Evolutionary conservation across 2,113 vertebrate genomes (phyloP), one percentile per base, ranked within the genome.

Genomic region (Guaruba guarouba): DNA sequence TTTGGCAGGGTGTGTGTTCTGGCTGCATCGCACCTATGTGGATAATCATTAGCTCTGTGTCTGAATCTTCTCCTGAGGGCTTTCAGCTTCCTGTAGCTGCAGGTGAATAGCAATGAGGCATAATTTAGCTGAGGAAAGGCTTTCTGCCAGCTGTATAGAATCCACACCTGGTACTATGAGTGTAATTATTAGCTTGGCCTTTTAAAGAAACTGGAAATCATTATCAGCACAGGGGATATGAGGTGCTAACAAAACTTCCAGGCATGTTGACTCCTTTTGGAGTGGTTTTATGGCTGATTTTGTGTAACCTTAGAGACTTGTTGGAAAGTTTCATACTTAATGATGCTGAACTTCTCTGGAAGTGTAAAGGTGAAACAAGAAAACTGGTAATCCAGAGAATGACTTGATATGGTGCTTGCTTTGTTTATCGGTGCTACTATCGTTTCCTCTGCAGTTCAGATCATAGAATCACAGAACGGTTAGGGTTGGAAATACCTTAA

Each of bases 161-260:
- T 89, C 63, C 64, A 87, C 67, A 91, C 48, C 64, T 57, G 89
- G 69, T 92, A 41, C 54, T 79, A 11, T 0, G 39, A 31, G 87
- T 96, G 92, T 95, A 80, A 97, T 96, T 91, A 94, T 97, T 95
- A 92, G 92, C 82, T 48, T 69, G 67, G 94, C 92, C 89, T 96
- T 96, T 90, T 61, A 49, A 68, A 74, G 43, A 9, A 85, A 73
- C 90, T 93, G 86, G 86, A 88, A 96, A 71, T 75, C 63, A 95
- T 92, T 90, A 87, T 82, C 59, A 55, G 20, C 24, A 11, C 20
- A 37, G 84, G 82, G 80, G 68, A 15, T 89, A 28, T 91, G 57
- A 43, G 88, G 88, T 91, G 93, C 81, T 82, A 92, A 82, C 77
- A 62, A 66, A 91, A 33, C 55, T 49, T 90, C 11, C 66, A 84